Percentiles rank a stretch among this genome's conserved stretches.
Evolutionary conservation across 2,113 vertebrate species (phyloP).

Genomic region (Chionis minor): DNA sequence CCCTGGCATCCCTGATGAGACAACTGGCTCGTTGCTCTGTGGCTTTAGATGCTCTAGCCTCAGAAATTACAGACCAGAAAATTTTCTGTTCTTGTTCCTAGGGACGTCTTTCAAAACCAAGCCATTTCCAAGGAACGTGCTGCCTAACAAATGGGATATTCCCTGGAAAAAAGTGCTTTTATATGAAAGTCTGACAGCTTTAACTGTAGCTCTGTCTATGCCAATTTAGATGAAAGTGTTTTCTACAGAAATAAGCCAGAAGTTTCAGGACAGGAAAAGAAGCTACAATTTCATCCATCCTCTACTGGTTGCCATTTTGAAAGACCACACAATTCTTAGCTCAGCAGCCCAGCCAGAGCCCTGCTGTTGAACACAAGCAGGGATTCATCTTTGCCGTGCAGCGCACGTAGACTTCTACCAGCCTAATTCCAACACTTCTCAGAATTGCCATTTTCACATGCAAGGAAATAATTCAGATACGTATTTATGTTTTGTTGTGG

Average conservation of each 20-base stretch:
- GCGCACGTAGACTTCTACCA: not conserved
- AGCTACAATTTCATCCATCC: not conserved
- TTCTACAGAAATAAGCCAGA: not conserved
- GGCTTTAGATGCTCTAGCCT: not conserved
- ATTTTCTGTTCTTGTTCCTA: not conserved
- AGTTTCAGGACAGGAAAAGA: not conserved
- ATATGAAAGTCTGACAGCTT: not conserved
- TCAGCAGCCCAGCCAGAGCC: not conserved
- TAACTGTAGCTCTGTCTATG: not conserved
- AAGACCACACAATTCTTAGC: not conserved
- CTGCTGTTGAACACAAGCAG: not conserved
- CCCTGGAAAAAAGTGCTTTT: not conserved
- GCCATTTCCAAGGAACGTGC: not conserved
- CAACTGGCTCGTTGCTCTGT: not conserved
- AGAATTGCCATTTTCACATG: not conserved
- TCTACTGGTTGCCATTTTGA: not conserved
- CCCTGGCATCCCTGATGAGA: not conserved
- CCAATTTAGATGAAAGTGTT: not conserved
- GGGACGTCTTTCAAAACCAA: not conserved
- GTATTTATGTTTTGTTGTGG: not conserved
- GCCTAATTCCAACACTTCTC: not conserved
- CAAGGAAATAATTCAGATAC: not conserved
- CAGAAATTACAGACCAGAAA: not conserved
- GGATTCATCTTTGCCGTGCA: not conserved
- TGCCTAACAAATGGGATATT: not conserved